Conservation (phyloP, 2,888 invertebrate species). For the Adelognathus sp. region DNA sequence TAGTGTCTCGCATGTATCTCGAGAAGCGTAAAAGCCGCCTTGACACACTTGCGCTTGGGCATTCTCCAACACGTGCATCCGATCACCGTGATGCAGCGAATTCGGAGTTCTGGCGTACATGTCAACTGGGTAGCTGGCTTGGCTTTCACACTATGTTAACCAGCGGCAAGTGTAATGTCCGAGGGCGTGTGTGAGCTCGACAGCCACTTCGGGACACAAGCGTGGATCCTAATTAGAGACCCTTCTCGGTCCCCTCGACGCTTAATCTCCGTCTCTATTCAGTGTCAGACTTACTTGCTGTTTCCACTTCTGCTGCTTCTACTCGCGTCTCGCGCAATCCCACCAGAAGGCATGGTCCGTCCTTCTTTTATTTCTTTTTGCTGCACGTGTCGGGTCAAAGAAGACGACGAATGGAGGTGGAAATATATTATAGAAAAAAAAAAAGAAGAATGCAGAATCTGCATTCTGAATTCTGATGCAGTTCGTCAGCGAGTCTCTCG, state of each 20-base stretch:
- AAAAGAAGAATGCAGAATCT: neutral
- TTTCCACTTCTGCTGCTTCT: neutral
- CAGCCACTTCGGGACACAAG: constrained; percentile 32
- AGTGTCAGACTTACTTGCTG: neutral
- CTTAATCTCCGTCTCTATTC: constrained; percentile 5
- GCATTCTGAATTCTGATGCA: neutral
- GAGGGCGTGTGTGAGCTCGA: constrained; percentile 11
- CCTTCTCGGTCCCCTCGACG: constrained; percentile 18
- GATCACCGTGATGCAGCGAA: constrained; percentile 39
- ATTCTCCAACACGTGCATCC: constrained; percentile 61
- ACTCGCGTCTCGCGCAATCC: neutral
- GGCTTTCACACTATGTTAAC: neutral
- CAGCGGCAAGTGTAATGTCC: constrained; percentile 24
- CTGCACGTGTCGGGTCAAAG: neutral
- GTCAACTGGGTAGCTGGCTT: neutral
- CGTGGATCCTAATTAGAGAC: constrained; percentile 36
- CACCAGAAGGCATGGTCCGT: neutral
- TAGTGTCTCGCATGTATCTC: constrained; percentile 34
- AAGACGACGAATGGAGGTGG: neutral
- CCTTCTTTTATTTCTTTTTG: neutral
- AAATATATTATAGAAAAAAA: neutral
- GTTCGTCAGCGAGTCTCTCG: neutral
- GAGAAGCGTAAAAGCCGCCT: constrained; percentile 63
- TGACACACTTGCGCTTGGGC: constrained; percentile 66
- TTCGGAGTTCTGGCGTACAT: neutral